phyloP scores from a whole-genome alignment of 1,140 invertebrate genomes.

The Musca domestica region DNA sequence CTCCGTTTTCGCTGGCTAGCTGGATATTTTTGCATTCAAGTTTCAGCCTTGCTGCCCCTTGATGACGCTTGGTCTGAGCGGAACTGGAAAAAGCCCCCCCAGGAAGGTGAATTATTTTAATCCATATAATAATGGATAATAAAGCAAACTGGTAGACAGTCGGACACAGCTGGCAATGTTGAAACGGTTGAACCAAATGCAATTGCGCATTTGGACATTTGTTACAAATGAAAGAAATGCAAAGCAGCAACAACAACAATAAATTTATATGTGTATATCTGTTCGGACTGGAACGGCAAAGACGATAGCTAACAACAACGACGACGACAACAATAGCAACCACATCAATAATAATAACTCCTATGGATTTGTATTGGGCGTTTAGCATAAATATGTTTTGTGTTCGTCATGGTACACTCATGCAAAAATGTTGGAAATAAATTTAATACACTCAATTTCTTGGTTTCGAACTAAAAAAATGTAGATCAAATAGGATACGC shows the following conservation, averaged over 20 bases:
- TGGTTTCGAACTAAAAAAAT: too few species aligned
- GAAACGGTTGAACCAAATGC: constrained; percentile 10
- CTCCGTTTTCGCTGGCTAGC: not conserved
- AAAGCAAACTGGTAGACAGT: constrained; percentile 23
- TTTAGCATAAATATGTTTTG: not conserved
- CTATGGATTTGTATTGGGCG: constrained; percentile 16
- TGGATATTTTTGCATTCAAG: not conserved
- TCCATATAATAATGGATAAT: constrained; percentile 26
- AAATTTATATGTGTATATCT: too few species aligned
- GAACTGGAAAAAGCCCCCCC: not conserved
- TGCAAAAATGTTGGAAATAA: too few species aligned
- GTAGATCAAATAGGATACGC: too few species aligned
- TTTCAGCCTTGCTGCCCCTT: not conserved
- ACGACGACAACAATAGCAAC: too few species aligned
- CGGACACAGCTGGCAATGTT: constrained; percentile 14
- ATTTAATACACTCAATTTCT: too few species aligned
- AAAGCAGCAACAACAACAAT: too few species aligned
- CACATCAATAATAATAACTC: too few species aligned
- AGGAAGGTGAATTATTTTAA: constrained; percentile 27
- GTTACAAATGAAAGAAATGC: too few species aligned
- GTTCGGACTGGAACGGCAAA: too few species aligned
- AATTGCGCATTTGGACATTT: constrained; percentile 6
- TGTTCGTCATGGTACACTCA: too few species aligned
- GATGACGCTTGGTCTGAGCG: not conserved
- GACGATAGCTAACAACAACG: too few species aligned